phyloP scores from a whole-genome alignment of 1,140 invertebrate genomes.

The Hydropsyche tenuis region DNA sequence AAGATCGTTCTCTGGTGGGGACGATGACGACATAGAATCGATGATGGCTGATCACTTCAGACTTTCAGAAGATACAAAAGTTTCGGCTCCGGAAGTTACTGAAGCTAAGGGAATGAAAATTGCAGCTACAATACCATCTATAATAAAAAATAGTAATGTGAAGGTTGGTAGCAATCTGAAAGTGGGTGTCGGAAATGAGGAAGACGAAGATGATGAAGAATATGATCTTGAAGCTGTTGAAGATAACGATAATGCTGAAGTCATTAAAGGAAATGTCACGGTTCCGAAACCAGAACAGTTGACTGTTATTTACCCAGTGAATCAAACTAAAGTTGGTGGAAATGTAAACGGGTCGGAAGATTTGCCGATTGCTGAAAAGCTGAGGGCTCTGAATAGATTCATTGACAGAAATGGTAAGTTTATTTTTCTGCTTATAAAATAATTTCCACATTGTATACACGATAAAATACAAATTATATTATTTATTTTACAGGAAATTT shows the following conservation, averaged over 20 bases:
- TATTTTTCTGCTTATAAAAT: not conserved
- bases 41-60: constrained; percentile 48
- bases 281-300: constrained; percentile 8
- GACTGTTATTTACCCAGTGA: constrained; percentile 12
- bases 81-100: not conserved
- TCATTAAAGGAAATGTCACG: constrained; percentile 22
- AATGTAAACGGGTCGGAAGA: constrained; percentile 12
- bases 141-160: constrained; percentile 30
- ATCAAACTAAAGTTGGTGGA: not conserved
- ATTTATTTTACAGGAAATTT: constrained; percentile 38
- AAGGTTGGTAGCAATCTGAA: constrained; percentile 22
- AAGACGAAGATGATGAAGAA: not conserved
- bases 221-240: not conserved
- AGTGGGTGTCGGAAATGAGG: constrained; percentile 15
- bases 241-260: not conserved
- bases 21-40: constrained; percentile 18
- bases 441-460: no score
- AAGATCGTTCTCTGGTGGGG: constrained; percentile 54
- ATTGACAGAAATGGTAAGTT: constrained; percentile 42
- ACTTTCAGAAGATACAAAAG: not conserved
- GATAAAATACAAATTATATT: no score
- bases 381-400: constrained; percentile 41
- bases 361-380: constrained; percentile 42
- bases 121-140: constrained; percentile 36
- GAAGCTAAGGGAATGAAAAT: constrained; percentile 33